A percentile compares a stretch with the other conserved stretches of the same genome.
Evolutionary conservation across 23 tunicate genomes (phyloP).

Genomic region (Corella eumyota): DNA sequence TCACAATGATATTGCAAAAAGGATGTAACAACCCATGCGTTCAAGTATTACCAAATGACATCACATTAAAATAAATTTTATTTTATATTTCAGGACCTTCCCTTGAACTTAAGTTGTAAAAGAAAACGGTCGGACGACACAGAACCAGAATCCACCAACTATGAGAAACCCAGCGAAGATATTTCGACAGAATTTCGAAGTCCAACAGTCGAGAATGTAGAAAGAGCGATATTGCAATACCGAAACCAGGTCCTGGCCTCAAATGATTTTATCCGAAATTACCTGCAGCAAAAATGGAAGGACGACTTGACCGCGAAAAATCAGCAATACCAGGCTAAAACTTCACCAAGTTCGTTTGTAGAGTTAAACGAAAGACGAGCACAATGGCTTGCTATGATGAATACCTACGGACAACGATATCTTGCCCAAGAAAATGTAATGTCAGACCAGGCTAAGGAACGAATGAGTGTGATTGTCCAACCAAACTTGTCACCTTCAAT

Average conservation of each 20-base stretch:
- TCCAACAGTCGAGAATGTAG: slow-evolving; percentile 7
- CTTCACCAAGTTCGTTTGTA: not conserved
- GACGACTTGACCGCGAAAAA: slow-evolving; percentile 3
- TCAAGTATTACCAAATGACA: too few species aligned
- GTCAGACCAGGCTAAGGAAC: not conserved
- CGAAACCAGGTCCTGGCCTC: slow-evolving; percentile 48
- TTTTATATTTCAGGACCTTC: slow-evolving; percentile 36
- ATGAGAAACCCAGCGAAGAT: not conserved
- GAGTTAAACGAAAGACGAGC: too few species aligned
- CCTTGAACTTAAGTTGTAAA: slow-evolving; percentile 41
- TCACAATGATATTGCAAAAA: too few species aligned
- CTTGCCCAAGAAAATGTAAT: not conserved
- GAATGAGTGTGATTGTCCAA: not conserved
- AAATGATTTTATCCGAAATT: slow-evolving; percentile 16
- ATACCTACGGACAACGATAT: too few species aligned
- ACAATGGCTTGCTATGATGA: too few species aligned
- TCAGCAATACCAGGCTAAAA: not conserved
- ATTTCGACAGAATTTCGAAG: not conserved
- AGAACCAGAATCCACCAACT: not conserved
- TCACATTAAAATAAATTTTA: too few species aligned
- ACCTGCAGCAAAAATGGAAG: slow-evolving; percentile 12
- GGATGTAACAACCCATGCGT: too few species aligned
- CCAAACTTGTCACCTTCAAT: not conserved
- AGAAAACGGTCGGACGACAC: slow-evolving; percentile 6
- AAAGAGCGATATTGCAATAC: slow-evolving; percentile 37